Percentiles rank a stretch among this genome's conserved stretches.
These are phyloP conservation scores for Hyaena hyaena DNA, from an alignment of 2,113 vertebrate species.

Conservation along the genomic window DNA sequence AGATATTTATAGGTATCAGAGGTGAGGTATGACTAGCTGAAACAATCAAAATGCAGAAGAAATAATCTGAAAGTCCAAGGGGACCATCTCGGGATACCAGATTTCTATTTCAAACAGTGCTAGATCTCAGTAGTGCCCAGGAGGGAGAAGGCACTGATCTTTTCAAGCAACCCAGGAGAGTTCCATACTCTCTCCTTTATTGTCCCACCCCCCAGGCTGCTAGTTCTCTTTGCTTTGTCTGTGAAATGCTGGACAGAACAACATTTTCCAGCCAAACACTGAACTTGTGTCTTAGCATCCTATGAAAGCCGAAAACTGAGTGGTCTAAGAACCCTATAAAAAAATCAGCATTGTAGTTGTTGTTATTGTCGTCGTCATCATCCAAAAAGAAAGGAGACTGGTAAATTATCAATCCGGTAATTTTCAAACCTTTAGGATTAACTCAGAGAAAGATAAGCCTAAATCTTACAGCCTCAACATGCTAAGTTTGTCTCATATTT, in stretches of 20 bases:
- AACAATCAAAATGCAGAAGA: slow-evolving; percentile 61
- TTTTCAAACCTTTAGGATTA: not conserved
- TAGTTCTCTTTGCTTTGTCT: not conserved
- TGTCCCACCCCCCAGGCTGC: too few species aligned
- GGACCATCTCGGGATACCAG: slow-evolving; percentile 29
- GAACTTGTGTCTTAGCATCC: not conserved
- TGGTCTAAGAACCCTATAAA: not conserved
- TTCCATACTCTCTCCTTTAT: not conserved
- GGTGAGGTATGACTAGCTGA: slow-evolving; percentile 37
- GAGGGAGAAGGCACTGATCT: not conserved
- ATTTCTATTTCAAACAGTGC: slow-evolving; percentile 45
- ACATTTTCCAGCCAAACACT: not conserved
- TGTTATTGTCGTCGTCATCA: too few species aligned
- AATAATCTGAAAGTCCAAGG: not conserved
- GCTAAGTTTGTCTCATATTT: not conserved
- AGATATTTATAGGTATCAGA: slow-evolving; percentile 53
- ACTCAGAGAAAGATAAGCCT: not conserved
- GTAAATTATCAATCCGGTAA: not conserved
- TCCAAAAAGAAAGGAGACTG: not conserved
- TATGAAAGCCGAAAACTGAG: not conserved
- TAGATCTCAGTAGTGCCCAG: slow-evolving; percentile 49
- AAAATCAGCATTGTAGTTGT: not conserved
- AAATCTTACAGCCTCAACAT: not conserved
- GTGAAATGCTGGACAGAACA: not conserved
- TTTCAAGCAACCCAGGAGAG: not conserved